Base-by-base conservation (phyloP, 1,140 invertebrate genomes). In the Drosophila grimshawi region DNA sequence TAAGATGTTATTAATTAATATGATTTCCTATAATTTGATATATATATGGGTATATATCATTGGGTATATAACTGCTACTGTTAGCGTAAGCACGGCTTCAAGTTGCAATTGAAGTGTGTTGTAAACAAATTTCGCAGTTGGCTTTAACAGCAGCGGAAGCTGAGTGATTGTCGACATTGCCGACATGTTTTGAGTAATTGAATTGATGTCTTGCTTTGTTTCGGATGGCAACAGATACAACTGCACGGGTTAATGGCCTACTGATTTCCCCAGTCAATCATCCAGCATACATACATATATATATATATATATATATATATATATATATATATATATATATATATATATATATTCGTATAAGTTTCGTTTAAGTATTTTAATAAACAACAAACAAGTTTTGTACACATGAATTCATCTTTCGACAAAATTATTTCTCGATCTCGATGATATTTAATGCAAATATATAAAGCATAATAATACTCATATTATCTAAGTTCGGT, bases 111-210 rank as follows among this genome's bases (percentile, higher is more conserved):
- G 32, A 39, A 60, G 61, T 48, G 49, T 4, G 46, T 70, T 48
- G 75, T 53, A 78, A 81, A 81, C 70, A 48, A 60, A 69, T 61
- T 72, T 78, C 64, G 39, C 35, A 55, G n/a, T 62, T 46, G 35
- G 41, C 35, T 61, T 52, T 60, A 61, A 46, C 43, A 55, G 27
- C 55, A 55, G 59, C 35, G 39, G 11, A 27, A 39, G 11, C 29
- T 37, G 68, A 57, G 35, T 52, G 45, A 39, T 29, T 57, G 53
- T 59, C 45, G 52, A 37, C 69, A 59, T 48, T 45, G 41, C 55
- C 51, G 57, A 60, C 69, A 67, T 80, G 82, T 88, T 79, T 49
- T 52, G 53, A 64, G 49, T 82, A 86, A 86, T 86, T 86, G 65
- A 88, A 79, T 74, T 79, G 76, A 68, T 86, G 82, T 72, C 75